phyloP scores from a whole-genome alignment of 2,113 vertebrate genomes.

The Tringa solitaria region DNA sequence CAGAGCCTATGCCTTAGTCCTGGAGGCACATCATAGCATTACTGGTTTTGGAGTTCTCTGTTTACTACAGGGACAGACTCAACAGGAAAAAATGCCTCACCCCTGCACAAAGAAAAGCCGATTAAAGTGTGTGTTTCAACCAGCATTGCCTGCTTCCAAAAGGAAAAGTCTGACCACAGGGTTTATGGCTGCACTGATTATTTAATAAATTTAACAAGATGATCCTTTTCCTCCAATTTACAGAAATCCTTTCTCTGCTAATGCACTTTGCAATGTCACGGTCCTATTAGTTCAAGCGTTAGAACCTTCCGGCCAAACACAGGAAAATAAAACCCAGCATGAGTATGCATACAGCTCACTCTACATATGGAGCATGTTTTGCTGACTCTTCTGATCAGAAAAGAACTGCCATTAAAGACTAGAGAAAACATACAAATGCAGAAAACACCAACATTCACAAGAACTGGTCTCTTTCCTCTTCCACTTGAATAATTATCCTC shows the following conservation, averaged over 20 bases:
- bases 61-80: neutral
- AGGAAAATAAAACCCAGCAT: neutral
- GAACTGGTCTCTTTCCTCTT: neutral
- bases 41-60: neutral
- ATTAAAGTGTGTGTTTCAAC: neutral
- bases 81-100: neutral
- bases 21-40: neutral
- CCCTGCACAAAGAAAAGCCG: neutral
- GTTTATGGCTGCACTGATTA: neutral
- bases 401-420: neutral
- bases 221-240: neutral
- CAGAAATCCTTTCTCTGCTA: neutral
- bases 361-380: neutral
- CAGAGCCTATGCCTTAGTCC: neutral
- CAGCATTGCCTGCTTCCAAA: neutral
- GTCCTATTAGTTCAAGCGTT: neutral
- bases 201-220: neutral
- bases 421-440: neutral
- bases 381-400: neutral
- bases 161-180: neutral
- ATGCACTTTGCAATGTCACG: neutral
- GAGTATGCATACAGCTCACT: fast-evolving
- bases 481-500: neutral
- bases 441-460: neutral
- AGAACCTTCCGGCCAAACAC: neutral